phyloP scores from a whole-genome alignment of 2,888 invertebrate genomes.

The Torymus tubicola region DNA sequence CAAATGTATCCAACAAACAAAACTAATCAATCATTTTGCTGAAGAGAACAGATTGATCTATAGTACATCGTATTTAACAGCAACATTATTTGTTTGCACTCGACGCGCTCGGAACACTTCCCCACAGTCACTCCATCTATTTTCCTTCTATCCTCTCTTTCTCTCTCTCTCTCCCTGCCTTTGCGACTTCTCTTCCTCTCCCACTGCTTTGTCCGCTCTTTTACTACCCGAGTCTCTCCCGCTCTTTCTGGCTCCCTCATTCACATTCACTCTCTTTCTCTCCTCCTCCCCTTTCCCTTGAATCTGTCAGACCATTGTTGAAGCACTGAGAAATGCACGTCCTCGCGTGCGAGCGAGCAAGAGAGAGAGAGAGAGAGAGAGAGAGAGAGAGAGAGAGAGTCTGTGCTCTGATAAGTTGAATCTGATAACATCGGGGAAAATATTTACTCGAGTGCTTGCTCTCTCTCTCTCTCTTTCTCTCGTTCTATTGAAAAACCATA shows the following conservation, averaged over 20 bases:
- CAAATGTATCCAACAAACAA: no score
- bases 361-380: not conserved
- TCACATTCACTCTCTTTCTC: not conserved
- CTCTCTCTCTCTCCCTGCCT: not conserved
- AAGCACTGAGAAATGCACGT: constrained; percentile 43
- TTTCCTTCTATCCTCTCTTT: constrained; percentile 12
- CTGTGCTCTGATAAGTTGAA: constrained; percentile 34
- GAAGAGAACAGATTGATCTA: not conserved
- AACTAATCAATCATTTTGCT: no score
- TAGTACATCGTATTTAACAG: no score
- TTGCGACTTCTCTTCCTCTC: no score
- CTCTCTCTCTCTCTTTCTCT: no score
- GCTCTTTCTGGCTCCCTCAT: not conserved
- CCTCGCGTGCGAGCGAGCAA: not conserved
- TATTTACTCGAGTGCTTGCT: constrained; percentile 48
- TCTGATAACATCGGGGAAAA: constrained; percentile 53
- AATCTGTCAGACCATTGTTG: constrained; percentile 47
- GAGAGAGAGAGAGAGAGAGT: no score
- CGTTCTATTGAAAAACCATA: constrained; percentile 46
- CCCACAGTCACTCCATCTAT: not conserved
- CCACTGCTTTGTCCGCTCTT: no score
- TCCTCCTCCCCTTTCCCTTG: not conserved
- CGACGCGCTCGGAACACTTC: not conserved
- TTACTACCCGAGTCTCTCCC: not conserved
- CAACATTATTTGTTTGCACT: not conserved